Conservation (phyloP, 2,797 vertebrate species). For the Tachyglossus aculeatus region DNA sequence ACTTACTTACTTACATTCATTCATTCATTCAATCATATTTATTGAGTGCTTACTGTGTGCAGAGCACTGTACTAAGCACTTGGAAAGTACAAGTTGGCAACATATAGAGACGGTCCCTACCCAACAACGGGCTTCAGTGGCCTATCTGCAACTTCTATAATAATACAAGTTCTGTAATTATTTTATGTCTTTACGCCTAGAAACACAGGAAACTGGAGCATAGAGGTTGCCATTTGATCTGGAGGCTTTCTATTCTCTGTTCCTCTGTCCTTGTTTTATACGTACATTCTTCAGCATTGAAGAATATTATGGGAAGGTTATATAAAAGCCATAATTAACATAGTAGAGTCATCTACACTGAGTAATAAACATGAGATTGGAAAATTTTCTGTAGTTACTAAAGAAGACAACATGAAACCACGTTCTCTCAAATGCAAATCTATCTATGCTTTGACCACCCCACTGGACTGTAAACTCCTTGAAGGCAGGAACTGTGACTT, state of each 20-base stretch:
- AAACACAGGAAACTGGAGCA: background rate
- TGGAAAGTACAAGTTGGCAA: too few species aligned
- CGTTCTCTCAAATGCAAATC: too few species aligned
- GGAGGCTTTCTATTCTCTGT: conserved; percentile 24
- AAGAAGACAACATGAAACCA: conserved; percentile 28
- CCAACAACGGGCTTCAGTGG: too few species aligned
- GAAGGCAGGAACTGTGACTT: too few species aligned
- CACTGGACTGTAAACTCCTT: too few species aligned
- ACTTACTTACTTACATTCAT: too few species aligned
- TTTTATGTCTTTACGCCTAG: conserved; percentile 16
- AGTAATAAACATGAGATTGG: background rate
- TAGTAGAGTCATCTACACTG: conserved; percentile 5
- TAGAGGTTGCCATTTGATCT: conserved; percentile 25
- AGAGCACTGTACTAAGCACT: too few species aligned
- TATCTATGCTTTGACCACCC: too few species aligned
- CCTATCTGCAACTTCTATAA: conserved; percentile 5
- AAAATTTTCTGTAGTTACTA: conserved; percentile 31
- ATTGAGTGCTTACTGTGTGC: too few species aligned
- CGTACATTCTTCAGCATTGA: too few species aligned
- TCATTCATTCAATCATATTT: too few species aligned
- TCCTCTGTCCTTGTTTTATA: conserved; percentile 27
- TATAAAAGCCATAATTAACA: conserved; percentile 47
- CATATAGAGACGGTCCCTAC: too few species aligned
- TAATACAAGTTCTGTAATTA: conserved; percentile 13
- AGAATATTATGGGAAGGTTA: conserved; percentile 5